A percentile compares a stretch with the other conserved stretches of the same genome.
These are phyloP conservation scores for Ranitomeya imitator DNA, from an alignment of 2,113 vertebrate species.

Conservation along the genomic window DNA sequence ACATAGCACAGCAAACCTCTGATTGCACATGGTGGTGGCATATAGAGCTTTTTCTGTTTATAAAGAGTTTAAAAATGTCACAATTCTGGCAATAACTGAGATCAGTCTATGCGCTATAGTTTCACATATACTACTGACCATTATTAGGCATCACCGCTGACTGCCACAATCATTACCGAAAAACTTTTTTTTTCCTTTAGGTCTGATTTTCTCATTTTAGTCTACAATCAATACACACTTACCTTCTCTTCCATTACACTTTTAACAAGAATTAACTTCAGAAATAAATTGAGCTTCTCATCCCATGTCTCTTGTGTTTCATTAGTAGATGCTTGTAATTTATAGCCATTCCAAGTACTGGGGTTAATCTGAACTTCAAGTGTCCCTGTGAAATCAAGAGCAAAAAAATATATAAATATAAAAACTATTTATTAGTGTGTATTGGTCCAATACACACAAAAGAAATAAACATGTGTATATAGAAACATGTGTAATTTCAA, in stretches of 20 bases:
- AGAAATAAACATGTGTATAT: too few species aligned
- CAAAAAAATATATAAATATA: conserved; percentile 38
- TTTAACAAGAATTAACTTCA: conserved; percentile 80
- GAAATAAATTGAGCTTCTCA: conserved; percentile 70
- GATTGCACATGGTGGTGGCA: not conserved
- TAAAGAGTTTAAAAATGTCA: not conserved
- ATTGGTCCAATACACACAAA: too few species aligned
- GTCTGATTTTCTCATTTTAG: too few species aligned
- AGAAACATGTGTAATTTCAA: too few species aligned
- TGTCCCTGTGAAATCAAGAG: conserved; percentile 65
- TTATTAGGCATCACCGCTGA: too few species aligned
- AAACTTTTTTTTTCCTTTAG: too few species aligned
- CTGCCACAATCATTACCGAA: too few species aligned
- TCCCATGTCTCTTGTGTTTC: conserved; percentile 64
- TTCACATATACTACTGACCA: too few species aligned
- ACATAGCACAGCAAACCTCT: not conserved
- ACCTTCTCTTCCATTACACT: conserved; percentile 80
- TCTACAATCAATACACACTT: not conserved
- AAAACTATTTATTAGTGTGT: not conserved
- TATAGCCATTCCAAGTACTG: conserved; percentile 61
- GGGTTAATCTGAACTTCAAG: conserved; percentile 76
- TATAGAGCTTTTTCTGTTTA: not conserved
- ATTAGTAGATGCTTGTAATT: conserved; percentile 40
- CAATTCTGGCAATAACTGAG: not conserved
- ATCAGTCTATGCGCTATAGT: too few species aligned